phyloP scores from a whole-genome alignment of 2,113 vertebrate genomes.

The Sphyrna mokarran region DNA sequence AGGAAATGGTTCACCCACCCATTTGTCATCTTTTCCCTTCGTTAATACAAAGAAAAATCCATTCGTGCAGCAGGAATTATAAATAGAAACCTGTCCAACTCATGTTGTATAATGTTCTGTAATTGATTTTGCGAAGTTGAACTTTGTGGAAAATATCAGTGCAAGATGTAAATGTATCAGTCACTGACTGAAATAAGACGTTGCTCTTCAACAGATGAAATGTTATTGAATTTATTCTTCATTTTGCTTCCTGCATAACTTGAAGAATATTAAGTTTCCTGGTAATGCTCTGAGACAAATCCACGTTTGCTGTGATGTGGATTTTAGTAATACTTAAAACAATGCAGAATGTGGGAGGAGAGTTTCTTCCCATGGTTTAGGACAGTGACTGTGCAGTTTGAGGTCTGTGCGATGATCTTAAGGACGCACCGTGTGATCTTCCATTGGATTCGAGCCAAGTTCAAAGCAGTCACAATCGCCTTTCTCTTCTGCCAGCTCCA shows the following conservation, averaged over 20 bases:
- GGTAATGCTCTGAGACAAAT: background rate
- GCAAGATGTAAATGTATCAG: background rate
- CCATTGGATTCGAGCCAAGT: background rate
- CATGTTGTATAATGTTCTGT: background rate
- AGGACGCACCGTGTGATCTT: background rate
- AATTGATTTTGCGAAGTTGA: constrained; percentile 20
- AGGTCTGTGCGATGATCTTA: background rate
- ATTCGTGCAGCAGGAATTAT: background rate
- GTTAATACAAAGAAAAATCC: background rate
- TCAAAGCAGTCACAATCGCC: background rate
- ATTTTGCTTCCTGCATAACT: background rate
- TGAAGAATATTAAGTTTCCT: background rate
- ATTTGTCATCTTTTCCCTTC: background rate
- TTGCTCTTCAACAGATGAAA: background rate
- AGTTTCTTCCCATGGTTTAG: background rate
- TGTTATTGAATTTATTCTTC: background rate
- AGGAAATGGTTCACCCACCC: no score
- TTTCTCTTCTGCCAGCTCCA: background rate
- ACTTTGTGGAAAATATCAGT: constrained; percentile 15
- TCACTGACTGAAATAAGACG: background rate
- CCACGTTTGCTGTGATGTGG: background rate
- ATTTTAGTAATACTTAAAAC: background rate
- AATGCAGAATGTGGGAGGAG: background rate
- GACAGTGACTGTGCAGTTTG: background rate
- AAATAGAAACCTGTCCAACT: background rate